Evolutionary conservation across 2,797 vertebrate genomes (phyloP), one percentile per base, ranked within the genome.

Genomic region (Enteromius anoplus): DNA sequence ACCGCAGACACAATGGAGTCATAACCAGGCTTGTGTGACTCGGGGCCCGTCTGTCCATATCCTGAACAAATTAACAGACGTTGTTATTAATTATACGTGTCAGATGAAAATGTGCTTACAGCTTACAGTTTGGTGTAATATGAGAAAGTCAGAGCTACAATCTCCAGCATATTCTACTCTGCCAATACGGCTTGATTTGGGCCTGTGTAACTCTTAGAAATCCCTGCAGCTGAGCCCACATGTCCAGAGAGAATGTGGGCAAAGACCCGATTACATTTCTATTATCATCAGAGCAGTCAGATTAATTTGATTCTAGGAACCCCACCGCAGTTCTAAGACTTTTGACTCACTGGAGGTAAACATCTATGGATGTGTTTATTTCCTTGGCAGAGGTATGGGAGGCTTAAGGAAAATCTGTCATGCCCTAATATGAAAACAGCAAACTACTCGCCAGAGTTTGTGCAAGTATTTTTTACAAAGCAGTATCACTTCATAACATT

Each of bases 41-140:
- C 88, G n/a, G 97, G 97, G 42, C 97, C 98, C 0, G 95, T 96
- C 93, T 99, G 97, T 78, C 98, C 97, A 69, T 97, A 99, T 6
- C 98, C 95, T 95, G 75, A 3, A 69, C 64, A 76, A 84, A 75
- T 88, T 17, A 87, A 78, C 82, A 83, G 23, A 69, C 34, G 2
- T 42, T 42, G 47, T 42, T 82, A 58, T 40, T 77, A 73, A 77
- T 76, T 60, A 70, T 77, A 51, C 34, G 26, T 60, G 49, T 68
- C 64, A 82, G 64, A 82, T 66, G 47, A 40, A 82, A 82, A 82
- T 45, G 60, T 82, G 73, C 58, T 37, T 51, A 37, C 26, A 64
- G 29, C 58, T 64, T 17, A 51, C 34, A 82, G 72, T 66, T 58
- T 23, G 0, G 7, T 42, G 51, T 60, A 83, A 71, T n/a, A 58